These are phyloP conservation scores for Brachionus sp. DNA, from an alignment of 1,140 invertebrate species.

Conservation along the genomic window DNA sequence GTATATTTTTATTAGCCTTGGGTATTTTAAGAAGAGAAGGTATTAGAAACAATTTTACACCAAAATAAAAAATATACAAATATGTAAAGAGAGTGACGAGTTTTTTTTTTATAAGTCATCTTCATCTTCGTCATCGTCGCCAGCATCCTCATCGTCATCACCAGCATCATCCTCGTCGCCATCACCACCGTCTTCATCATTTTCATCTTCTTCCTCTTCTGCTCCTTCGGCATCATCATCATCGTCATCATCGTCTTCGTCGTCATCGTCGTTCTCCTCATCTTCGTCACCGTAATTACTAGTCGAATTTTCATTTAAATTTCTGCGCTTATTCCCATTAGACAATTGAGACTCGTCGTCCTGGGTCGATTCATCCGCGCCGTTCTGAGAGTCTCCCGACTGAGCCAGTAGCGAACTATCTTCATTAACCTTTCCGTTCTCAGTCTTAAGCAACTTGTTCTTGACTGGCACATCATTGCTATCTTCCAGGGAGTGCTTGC, in stretches of 20 bases:
- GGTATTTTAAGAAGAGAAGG: background rate
- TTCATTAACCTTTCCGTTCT: conserved; percentile 17
- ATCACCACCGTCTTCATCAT: conserved; percentile 13
- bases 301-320: background rate
- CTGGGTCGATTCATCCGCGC: background rate
- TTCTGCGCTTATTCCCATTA: background rate
- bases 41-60: background rate
- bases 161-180: conserved; percentile 39
- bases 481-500: conserved; percentile 28
- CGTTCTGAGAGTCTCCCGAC: background rate
- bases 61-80: background rate
- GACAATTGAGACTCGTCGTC: background rate
- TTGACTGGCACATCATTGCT: conserved; percentile 16
- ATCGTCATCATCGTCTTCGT: conserved; percentile 33
- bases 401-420: background rate
- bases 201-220: conserved; percentile 19
- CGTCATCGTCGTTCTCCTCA: conserved; percentile 41
- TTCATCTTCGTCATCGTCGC: conserved; percentile 15
- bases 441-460: conserved; percentile 3
- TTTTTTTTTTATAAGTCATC: background rate
- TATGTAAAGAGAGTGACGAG: background rate
- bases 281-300: conserved; percentile 39
- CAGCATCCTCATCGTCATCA: conserved; percentile 26
- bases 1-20: background rate
- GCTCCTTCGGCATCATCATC: background rate